Evolutionary conservation across 2,113 vertebrate species (phyloP), one percentile per base, ranked within the genome.

Genomic region (Upupa epops): DNA sequence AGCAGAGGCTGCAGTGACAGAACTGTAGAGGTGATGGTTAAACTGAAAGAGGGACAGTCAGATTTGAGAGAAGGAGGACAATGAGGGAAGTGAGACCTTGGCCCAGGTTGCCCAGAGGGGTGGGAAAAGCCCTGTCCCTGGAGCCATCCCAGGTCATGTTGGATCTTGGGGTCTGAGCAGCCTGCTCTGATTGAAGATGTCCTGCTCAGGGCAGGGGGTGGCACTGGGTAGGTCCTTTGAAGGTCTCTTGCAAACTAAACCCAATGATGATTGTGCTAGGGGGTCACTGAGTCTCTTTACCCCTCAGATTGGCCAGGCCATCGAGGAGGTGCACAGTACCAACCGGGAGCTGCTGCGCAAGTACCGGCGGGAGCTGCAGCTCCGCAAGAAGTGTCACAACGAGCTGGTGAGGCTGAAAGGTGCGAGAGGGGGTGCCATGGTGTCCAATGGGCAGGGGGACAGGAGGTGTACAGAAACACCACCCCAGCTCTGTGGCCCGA

Each of bases 331-430:
- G 61, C 98, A 98, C 96, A 97, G 60, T 93, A 97, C 97, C 80
- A 99, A 99, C 96, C 98, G 97, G 95, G 99, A 99, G 94, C 98
- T 99, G 60, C 97, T 99, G 94, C 96, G 98, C 40, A 99, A 99
- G 95, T 99, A 99, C 96, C 98, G 98, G 73, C 93, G 98, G 42
- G 99, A 99, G 95, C 98, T 99, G 97, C 98, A 99, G 96, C 98
- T 99, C 92, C 98, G 99, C 89, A 99, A 99, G 97, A 99, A 99
- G 73, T 99, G 98, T 80, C 99, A 99, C 97, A 99, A 99, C 0
- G 98, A 99, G 94, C 97, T 99, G 29, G 99, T 99, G 89, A 98
- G 98, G 64, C 98, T 99, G 72, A 99, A 98, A 98, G 99, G 99
- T 99, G 85, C 2, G 40, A 42, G 40, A 11, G 15, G 40, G 40